These are phyloP conservation scores for Colius striatus DNA, from an alignment of 2,113 vertebrate genomes.

Conservation along the genomic window DNA sequence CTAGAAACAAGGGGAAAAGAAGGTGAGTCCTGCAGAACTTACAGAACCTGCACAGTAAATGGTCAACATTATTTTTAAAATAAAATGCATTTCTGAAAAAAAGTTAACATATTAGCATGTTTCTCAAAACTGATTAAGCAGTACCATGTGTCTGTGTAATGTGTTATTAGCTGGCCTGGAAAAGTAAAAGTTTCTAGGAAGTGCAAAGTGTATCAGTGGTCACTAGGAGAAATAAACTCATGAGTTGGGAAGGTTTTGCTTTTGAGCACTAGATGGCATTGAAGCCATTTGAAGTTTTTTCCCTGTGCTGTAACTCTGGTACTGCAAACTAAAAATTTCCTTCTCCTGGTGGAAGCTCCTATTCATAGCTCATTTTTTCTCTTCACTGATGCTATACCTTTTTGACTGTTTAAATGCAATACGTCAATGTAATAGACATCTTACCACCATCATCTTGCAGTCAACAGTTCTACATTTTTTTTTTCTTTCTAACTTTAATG, in stretches of 20 bases:
- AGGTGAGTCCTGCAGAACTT: background rate
- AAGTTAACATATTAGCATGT: background rate
- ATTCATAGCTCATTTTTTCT: background rate
- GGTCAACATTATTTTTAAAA: background rate
- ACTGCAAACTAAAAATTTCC: background rate
- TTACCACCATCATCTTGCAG: background rate
- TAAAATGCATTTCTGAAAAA: fast-evolving
- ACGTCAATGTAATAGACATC: background rate
- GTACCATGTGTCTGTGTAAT: background rate
- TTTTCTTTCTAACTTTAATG: background rate
- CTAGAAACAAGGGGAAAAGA: background rate
- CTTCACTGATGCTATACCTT: background rate
- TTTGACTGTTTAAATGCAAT: background rate
- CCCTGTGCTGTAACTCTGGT: background rate
- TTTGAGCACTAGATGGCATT: conserved; percentile 58
- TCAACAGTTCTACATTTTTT: background rate
- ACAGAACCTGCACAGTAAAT: background rate
- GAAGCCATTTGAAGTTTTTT: background rate
- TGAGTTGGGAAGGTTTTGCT: background rate
- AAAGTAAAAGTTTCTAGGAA: background rate
- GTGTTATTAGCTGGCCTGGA: background rate
- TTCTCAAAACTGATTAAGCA: background rate
- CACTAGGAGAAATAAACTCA: fast-evolving
- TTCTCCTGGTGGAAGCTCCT: background rate
- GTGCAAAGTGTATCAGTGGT: fast-evolving